Conservation (phyloP, 2,888 invertebrate species). For the Drosophila subsilvestris region DNA sequence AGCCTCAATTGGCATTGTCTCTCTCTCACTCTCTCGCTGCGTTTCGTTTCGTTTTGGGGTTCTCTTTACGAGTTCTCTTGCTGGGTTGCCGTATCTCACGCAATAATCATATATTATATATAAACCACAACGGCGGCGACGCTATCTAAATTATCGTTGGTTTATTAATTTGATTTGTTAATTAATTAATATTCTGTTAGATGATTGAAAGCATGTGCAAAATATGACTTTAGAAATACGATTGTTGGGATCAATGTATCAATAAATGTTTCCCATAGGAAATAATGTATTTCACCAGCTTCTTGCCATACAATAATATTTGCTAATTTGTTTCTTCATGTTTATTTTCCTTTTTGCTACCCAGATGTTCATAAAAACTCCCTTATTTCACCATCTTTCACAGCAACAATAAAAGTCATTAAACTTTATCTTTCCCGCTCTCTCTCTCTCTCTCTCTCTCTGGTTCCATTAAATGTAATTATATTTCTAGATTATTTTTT, state of each 20-base stretch:
- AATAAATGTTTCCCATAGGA: neutral
- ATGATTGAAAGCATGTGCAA: slow-evolving; percentile 23
- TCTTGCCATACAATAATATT: neutral
- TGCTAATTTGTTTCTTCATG: too few species aligned
- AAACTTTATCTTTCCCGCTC: slow-evolving; percentile 22
- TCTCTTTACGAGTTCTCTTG: neutral
- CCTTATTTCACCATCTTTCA: neutral
- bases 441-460: neutral
- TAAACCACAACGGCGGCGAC: neutral
- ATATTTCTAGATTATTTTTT: slow-evolving; percentile 32
- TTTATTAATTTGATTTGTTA: slow-evolving; percentile 56
- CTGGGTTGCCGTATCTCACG: neutral
- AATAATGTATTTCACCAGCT: neutral
- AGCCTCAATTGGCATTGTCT: slow-evolving; percentile 54
- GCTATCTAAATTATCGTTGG: slow-evolving; percentile 26
- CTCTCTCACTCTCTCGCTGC: neutral
- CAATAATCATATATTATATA: slow-evolving; percentile 4
- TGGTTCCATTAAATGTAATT: slow-evolving; percentile 16
- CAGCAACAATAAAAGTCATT: neutral
- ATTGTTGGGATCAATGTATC: neutral
- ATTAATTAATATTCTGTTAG: slow-evolving; percentile 49
- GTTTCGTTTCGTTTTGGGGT: slow-evolving; percentile 9
- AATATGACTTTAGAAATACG: slow-evolving; percentile 3
- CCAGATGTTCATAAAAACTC: neutral
- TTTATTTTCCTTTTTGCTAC: neutral